These are phyloP conservation scores for Anas platyrhynchos DNA, from an alignment of 2,113 vertebrate species.

Conservation along the genomic window DNA sequence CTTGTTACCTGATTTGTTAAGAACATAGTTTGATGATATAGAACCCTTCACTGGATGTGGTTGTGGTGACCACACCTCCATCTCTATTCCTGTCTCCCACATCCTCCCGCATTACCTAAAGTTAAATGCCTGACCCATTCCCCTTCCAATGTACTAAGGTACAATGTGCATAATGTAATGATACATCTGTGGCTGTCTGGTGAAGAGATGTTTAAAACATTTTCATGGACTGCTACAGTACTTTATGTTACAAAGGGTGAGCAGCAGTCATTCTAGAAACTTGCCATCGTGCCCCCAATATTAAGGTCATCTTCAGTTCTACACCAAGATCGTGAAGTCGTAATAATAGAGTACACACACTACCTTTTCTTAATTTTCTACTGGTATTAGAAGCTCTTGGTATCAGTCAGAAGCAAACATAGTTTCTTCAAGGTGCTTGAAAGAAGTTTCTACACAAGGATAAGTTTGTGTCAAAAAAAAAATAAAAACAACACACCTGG, in stretches of 20 bases:
- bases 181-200: not conserved
- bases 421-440: accelerated
- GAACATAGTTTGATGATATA: not conserved
- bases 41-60: not conserved
- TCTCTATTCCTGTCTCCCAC: not conserved
- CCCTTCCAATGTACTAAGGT: not conserved
- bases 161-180: too few species aligned
- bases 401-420: not conserved
- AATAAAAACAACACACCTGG: not conserved
- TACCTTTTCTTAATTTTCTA: not conserved
- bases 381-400: not conserved
- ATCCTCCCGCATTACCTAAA: not conserved
- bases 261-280: not conserved
- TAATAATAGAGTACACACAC: not conserved
- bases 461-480: not conserved
- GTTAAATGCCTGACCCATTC: not conserved
- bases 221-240: not conserved
- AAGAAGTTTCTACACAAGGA: not conserved
- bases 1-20: not conserved
- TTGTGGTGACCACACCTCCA: accelerated
- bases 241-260: not conserved
- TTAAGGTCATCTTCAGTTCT: not conserved
- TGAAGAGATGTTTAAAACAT: not conserved
- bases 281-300: not conserved
- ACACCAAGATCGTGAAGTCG: not conserved